A percentile compares a stretch with the other conserved stretches of the same genome.
Evolutionary conservation across 2,797 vertebrate species (phyloP).

Genomic region (Ateles fusciceps): DNA sequence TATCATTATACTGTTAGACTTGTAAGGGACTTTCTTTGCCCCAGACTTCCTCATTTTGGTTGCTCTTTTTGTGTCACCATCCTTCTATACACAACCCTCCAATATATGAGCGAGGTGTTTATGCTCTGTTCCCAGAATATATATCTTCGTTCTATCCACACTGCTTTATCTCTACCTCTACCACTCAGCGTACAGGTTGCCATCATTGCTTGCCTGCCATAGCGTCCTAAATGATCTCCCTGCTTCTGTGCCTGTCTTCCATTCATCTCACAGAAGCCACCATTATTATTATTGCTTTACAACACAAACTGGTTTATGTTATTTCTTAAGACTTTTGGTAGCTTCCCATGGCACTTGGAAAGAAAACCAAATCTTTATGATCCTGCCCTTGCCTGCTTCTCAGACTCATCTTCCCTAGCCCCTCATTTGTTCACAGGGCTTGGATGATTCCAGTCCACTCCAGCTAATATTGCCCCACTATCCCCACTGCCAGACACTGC

Average conservation of each 20-base stretch:
- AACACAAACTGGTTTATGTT: not conserved
- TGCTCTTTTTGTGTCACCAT: not conserved
- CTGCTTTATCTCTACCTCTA: not conserved
- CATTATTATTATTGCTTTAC: not conserved
- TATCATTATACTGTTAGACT: not conserved
- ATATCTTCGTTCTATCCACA: not conserved
- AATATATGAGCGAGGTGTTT: not conserved
- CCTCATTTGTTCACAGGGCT: not conserved
- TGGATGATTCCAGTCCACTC: no score
- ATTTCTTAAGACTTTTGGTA: not conserved
- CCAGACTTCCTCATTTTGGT: not conserved
- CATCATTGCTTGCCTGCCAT: not conserved
- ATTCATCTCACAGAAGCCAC: not conserved
- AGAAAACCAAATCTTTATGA: not conserved
- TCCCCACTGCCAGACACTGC: not conserved
- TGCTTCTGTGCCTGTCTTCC: not conserved
- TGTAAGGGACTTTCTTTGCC: not conserved
- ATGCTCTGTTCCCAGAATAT: not conserved
- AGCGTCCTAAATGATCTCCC: not conserved
- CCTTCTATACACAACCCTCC: not conserved
- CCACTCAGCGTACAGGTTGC: not conserved
- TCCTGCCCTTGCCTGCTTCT: not conserved
- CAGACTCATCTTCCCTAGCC: not conserved
- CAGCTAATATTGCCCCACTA: not conserved
- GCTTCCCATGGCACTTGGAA: not conserved